phyloP scores from a whole-genome alignment of 2,797 vertebrate species.

The Sebastes iracundus region DNA sequence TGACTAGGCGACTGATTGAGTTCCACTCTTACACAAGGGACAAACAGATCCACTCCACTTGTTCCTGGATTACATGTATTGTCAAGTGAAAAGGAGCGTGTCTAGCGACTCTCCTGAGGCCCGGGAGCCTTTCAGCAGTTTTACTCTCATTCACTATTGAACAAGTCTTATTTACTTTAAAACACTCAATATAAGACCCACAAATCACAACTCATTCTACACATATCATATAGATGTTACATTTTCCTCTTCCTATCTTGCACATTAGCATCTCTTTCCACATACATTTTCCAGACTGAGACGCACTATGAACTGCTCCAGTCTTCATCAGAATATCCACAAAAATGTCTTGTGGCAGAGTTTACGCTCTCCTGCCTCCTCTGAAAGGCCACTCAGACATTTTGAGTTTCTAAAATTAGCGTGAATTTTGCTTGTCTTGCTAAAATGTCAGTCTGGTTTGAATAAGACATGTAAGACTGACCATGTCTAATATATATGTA shows the following conservation, averaged over 20 bases:
- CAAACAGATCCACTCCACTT: slow-evolving; percentile 54
- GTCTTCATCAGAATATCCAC: slow-evolving; percentile 27
- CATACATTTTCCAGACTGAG: slow-evolving; percentile 17
- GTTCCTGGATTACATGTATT: slow-evolving; percentile 56
- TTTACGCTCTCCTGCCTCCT: not conserved
- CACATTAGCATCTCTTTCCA: slow-evolving; percentile 6
- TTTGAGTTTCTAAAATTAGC: not conserved
- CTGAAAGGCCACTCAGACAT: slow-evolving; percentile 16
- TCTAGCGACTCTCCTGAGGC: slow-evolving; percentile 25
- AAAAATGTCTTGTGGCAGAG: slow-evolving; percentile 19
- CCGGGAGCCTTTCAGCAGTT: slow-evolving; percentile 8
- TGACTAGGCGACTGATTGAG: slow-evolving; percentile 53
- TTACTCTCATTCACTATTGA: slow-evolving; percentile 12
- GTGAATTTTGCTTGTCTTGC: not conserved
- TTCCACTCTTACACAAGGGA: slow-evolving; percentile 48
- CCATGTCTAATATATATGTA: not conserved
- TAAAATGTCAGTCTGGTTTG: slow-evolving; percentile 14
- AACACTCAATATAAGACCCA: not conserved
- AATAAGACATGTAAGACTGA: not conserved
- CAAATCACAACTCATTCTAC: not conserved
- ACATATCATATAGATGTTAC: not conserved
- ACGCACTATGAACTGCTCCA: not conserved
- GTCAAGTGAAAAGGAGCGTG: slow-evolving; percentile 44
- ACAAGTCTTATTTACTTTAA: not conserved
- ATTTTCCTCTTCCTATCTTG: not conserved